Conservation (phyloP, 2,797 vertebrate species). For the Apogon hyalosoma region DNA sequence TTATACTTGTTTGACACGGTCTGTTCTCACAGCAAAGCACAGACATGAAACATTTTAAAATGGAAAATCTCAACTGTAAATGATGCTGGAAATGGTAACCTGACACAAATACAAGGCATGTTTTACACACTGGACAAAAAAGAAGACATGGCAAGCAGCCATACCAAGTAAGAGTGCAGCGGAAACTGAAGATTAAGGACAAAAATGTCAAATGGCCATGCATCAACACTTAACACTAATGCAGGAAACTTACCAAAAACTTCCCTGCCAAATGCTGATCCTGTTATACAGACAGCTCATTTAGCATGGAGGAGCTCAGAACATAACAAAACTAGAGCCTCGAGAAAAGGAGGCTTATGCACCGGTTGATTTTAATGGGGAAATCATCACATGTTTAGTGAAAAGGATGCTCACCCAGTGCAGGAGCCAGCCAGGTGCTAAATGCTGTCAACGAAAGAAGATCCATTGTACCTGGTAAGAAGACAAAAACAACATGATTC, state of each 20-base stretch:
- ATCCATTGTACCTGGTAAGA: constrained; percentile 74
- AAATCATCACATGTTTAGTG: not conserved
- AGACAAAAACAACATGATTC: constrained; percentile 5
- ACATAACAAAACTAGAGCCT: constrained; percentile 13
- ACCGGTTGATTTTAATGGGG: not conserved
- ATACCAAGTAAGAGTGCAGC: constrained; percentile 7
- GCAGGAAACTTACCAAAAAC: constrained; percentile 78
- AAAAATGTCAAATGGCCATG: constrained; percentile 41
- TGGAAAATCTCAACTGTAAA: constrained; percentile 21
- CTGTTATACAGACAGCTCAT: constrained; percentile 71
- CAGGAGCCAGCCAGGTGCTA: constrained; percentile 72
- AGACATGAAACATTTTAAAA: constrained; percentile 17
- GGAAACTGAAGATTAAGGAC: constrained; percentile 4
- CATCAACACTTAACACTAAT: constrained; percentile 27
- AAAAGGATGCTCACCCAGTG: constrained; percentile 70
- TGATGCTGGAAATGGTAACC: constrained; percentile 1
- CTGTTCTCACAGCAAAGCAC: constrained; percentile 25
- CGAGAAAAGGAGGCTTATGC: not conserved
- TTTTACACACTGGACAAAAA: constrained; percentile 8
- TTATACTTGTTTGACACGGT: constrained; percentile 40
- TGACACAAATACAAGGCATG: constrained; percentile 4
- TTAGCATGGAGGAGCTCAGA: constrained; percentile 33
- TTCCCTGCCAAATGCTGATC: constrained; percentile 85
- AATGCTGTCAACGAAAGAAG: constrained; percentile 68
- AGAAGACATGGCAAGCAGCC: constrained; percentile 21